These are phyloP conservation scores for Danionella dracula DNA, from an alignment of 2,797 vertebrate species.

Conservation along the genomic window DNA sequence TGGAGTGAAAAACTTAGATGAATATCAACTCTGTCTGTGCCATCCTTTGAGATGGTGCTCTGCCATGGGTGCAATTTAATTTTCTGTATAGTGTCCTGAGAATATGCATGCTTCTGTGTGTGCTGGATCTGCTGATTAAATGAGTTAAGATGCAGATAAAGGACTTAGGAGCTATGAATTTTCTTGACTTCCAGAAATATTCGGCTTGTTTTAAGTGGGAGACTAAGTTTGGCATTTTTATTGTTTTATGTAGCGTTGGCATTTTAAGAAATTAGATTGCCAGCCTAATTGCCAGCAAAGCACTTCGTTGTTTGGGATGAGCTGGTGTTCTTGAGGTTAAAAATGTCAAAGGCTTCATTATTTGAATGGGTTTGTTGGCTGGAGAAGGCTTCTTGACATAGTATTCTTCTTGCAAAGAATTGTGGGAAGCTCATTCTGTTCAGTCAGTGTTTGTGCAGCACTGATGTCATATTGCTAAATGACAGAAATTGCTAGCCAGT, in stretches of 20 bases:
- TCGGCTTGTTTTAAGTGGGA: neutral
- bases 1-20: neutral
- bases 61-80: neutral
- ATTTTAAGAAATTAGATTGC: constrained; percentile 2
- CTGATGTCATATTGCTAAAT: neutral
- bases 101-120: neutral
- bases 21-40: neutral
- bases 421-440: neutral
- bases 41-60: neutral
- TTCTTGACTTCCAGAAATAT: neutral
- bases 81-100: neutral
- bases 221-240: neutral
- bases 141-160: neutral
- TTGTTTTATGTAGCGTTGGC: neutral
- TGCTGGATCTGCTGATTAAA: neutral
- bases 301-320: neutral
- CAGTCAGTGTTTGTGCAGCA: neutral
- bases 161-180: neutral
- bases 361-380: constrained; percentile 20
- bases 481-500: neutral
- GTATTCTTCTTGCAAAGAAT: neutral
- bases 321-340: neutral
- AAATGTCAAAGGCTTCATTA: constrained; percentile 3
- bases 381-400: neutral
- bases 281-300: constrained; percentile 2